Conservation (phyloP, 2,888 invertebrate genomes). For the Epistrophe grossulariae region DNA sequence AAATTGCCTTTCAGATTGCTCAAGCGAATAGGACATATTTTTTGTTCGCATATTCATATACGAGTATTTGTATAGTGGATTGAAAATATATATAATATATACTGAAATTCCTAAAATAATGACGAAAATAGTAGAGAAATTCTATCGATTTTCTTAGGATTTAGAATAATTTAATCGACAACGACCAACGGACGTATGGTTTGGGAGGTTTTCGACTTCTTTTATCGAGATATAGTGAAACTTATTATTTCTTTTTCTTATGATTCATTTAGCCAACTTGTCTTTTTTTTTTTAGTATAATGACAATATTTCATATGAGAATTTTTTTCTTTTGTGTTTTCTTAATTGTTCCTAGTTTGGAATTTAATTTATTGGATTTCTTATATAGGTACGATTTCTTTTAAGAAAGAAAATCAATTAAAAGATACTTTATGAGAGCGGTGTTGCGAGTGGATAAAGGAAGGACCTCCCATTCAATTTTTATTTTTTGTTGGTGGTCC, state of each 20-base stretch:
- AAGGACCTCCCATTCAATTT: constrained; percentile 28
- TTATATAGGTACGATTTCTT: background rate
- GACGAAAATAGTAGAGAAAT: background rate
- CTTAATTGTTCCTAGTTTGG: background rate
- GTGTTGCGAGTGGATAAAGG: background rate
- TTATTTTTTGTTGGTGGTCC: constrained; percentile 10
- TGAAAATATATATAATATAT: background rate
- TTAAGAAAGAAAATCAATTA: constrained; percentile 17
- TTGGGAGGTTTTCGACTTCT: background rate
- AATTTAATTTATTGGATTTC: constrained; percentile 23
- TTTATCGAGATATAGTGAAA: background rate
- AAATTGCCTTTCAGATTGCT: constrained; percentile 17
- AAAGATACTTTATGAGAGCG: constrained; percentile 30
- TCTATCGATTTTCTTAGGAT: constrained; percentile 15
- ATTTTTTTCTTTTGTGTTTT: constrained; percentile 15
- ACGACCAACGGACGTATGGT: background rate
- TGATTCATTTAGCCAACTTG: constrained; percentile 25
- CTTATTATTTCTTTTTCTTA: constrained; percentile 1
- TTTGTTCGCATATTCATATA: background rate
- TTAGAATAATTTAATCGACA: background rate
- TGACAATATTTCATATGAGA: background rate
- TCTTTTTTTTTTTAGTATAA: background rate
- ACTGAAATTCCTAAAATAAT: background rate
- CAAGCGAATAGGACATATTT: constrained; percentile 18
- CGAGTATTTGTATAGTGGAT: background rate